Percentiles rank a stretch among this genome's conserved stretches.
Evolutionary conservation across 2,888 invertebrate species (phyloP).

Genomic region (Catocala sponsa): DNA sequence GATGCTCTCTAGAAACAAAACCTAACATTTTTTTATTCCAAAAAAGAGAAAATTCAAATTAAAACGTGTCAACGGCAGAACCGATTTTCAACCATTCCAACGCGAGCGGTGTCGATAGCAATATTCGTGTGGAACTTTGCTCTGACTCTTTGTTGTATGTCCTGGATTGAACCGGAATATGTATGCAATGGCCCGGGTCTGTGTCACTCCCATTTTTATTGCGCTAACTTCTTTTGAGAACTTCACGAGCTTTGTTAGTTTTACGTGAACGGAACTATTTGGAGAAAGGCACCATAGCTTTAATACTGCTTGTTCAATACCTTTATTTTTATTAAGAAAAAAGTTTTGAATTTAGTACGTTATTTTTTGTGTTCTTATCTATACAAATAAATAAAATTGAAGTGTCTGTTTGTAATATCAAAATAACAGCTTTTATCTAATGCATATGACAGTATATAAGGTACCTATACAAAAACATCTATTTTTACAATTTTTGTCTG

Average conservation of each 20-base stretch:
- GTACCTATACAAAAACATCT: too few relatives aligned
- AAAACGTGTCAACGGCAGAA: conserved; percentile 69
- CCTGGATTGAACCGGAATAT: conserved; percentile 42
- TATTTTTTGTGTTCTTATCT: too few relatives aligned
- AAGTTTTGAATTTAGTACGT: too few relatives aligned
- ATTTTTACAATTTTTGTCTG: too few relatives aligned
- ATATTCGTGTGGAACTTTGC: conserved; percentile 48
- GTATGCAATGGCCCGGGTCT: conserved; percentile 31
- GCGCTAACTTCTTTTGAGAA: conserved; percentile 24
- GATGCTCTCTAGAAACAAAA: conserved; percentile 29
- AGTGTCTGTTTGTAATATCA: too few relatives aligned
- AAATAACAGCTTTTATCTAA: too few relatives aligned
- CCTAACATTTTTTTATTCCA: conserved; percentile 28
- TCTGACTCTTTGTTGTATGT: conserved; percentile 47
- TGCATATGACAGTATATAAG: too few relatives aligned
- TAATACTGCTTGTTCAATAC: too few relatives aligned
- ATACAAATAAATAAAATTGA: too few relatives aligned
- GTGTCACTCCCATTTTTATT: conserved; percentile 32
- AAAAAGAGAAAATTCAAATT: conserved; percentile 62
- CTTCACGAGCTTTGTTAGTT: conserved; percentile 22
- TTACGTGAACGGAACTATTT: conserved; percentile 9
- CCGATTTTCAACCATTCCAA: conserved; percentile 44
- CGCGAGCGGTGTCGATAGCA: conserved; percentile 59
- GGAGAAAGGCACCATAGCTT: too few relatives aligned
- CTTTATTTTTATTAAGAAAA: too few relatives aligned